These are phyloP conservation scores for Penelope pileata DNA, from an alignment of 2,113 vertebrate genomes.

Conservation along the genomic window DNA sequence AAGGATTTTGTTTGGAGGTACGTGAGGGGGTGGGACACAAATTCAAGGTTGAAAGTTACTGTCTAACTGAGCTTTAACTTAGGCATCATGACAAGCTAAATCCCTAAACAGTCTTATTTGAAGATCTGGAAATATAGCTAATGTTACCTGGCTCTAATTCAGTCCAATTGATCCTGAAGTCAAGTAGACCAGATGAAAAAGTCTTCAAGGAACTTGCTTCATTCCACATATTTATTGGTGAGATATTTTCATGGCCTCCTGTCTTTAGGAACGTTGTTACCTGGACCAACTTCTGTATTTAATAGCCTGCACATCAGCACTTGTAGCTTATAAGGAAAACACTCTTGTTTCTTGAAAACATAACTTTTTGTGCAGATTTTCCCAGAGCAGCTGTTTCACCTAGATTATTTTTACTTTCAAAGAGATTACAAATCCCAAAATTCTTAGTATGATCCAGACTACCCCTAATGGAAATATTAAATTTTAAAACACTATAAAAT, in stretches of 20 bases:
- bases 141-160: neutral
- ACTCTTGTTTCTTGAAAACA: neutral
- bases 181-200: neutral
- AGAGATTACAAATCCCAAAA: neutral
- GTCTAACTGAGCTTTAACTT: neutral
- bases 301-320: neutral
- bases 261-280: neutral
- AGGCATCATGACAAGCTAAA: neutral
- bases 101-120: neutral
- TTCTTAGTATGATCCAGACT: neutral
- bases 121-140: neutral
- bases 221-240: neutral
- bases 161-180: neutral
- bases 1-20: neutral
- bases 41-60: neutral
- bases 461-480: neutral
- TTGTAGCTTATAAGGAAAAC: neutral
- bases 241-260: neutral
- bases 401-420: neutral
- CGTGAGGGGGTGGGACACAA: neutral
- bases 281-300: neutral
- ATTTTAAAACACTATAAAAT: neutral
- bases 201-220: neutral
- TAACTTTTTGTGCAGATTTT: neutral
- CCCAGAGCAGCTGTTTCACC: neutral